These are phyloP conservation scores for Bothrops alternatus DNA, from an alignment of 2,797 vertebrate species.

Conservation along the genomic window DNA sequence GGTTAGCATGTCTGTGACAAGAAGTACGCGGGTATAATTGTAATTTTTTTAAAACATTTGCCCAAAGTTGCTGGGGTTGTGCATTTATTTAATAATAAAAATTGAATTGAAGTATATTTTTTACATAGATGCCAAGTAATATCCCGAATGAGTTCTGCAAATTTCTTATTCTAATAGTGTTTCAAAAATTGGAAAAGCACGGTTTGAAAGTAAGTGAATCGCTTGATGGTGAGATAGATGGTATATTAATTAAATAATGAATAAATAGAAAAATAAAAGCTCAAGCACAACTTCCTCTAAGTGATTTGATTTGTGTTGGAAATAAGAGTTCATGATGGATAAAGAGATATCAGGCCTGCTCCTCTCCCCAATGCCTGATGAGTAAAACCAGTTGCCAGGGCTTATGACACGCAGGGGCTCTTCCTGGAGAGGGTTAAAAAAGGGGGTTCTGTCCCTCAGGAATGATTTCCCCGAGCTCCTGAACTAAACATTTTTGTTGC, in stretches of 20 bases:
- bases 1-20: not conserved
- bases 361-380: not conserved
- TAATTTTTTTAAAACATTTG: not conserved
- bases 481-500: not conserved
- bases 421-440: not conserved
- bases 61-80: not conserved
- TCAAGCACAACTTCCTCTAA: not conserved
- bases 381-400: not conserved
- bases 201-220: not conserved
- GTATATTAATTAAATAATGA: not conserved
- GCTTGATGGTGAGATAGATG: not conserved
- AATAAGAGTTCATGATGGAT: not conserved
- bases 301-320: not conserved
- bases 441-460: not conserved
- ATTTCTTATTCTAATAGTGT: conserved; percentile 34
- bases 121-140: conserved; percentile 9
- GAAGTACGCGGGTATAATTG: not conserved
- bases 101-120: conserved; percentile 43
- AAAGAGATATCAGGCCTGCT: not conserved
- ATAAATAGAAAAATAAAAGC: not conserved
- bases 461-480: not conserved
- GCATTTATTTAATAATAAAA: not conserved
- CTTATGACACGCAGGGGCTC: no score
- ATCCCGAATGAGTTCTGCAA: not conserved
- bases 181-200: not conserved